Base-by-base conservation (phyloP, 2,888 invertebrate genomes). In the Calameuta pallipes region DNA sequence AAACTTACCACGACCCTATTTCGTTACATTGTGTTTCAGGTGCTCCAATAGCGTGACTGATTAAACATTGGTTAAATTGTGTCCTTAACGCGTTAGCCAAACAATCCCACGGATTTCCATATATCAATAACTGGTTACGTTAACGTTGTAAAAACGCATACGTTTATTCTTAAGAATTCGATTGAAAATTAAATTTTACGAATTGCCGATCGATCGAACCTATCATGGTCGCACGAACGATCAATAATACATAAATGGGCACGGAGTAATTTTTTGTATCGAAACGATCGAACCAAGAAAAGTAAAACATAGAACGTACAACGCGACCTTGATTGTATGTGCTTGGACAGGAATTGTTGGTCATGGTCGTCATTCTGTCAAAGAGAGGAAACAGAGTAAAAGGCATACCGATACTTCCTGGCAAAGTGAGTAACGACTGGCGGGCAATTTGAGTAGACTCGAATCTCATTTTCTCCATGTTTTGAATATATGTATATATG, bases 351-450 rank as follows among this genome's bases (percentile, higher is more conserved):
- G 9, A 56, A 56, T 56, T 56, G 56, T 71, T 33, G 41, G 76
- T 76, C 76, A 76, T 70, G 76, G 76, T 35, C 76, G 37, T 69
- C 34, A 37, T 70, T 71, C 69, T 33, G 35, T 33, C 85, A 88
- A 76, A 88, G 86, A 79, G 82, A 86, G 74, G 86, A 86, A 81
- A 83, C 81, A 15, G 80, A 84, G 75, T 85, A 87, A 77, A 88
- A 86, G 78, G 83, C 82, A 12, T 84, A 84, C 6, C 83, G 86
- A 34, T 34, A 23, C 23, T 71, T 71, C 71, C 71, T 56, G 56
- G 56, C 56, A 2, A 23, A 56, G 23, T 23, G 56, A 23, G 56
- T 23, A 56, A 23, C 56, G 56, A 23, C 23, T 56, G 56, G 23
- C 23, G 23, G 15, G 23, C 1, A 56, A 56, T 56, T 23, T 9